Evolutionary conservation across 2,888 invertebrate species (phyloP), one percentile per base, ranked within the genome.

Genomic region (Agriopis aurantiaria): DNA sequence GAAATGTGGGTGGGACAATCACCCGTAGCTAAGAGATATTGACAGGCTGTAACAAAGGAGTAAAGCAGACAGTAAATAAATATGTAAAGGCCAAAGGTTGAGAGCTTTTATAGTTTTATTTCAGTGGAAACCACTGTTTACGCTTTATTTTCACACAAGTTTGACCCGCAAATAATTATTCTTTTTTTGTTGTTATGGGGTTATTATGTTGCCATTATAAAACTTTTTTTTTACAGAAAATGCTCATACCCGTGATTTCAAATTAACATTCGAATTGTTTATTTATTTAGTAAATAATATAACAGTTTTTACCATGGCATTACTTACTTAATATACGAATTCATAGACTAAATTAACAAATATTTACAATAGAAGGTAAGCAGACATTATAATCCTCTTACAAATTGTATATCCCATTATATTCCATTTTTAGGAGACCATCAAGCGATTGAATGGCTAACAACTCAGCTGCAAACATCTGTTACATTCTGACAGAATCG

Each of bases 401-500:
- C 3, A 56, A 9, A 56, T 56, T 9, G 14, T 41, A 12, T 53
- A 12, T 53, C 11, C 40, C 52, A n/a, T 59, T 61, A 8, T 41
- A 55, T 41, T 52, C 53, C 41, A 46, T 53, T 70, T 58, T 65
- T 41, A n/a, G 11, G 12, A 14, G 43, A 0, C 17, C 9, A 56
- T 56, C 3, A 49, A 57, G 48, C 55, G 66, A 62, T 66, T 61
- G 65, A 53, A 63, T 49, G 57, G 55, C n/a, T 66, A 53, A 70
- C 66, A 41, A 48, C 46, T 51, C 12, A 60, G 60, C 56, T 48
- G 51, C 14, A 45, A 17, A 58, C 70, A 66, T 70, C 62, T 66
- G 66, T 60, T 58, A 66, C 70, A 58, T 43, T 65, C 61, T 45
- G 58, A 56, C 41, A 55, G 43, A 59, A 64, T 73, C 69, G 73